These are phyloP conservation scores for Siderastrea siderea DNA, from an alignment of 92 coral and sea anemone genomes.

Conservation along the genomic window DNA sequence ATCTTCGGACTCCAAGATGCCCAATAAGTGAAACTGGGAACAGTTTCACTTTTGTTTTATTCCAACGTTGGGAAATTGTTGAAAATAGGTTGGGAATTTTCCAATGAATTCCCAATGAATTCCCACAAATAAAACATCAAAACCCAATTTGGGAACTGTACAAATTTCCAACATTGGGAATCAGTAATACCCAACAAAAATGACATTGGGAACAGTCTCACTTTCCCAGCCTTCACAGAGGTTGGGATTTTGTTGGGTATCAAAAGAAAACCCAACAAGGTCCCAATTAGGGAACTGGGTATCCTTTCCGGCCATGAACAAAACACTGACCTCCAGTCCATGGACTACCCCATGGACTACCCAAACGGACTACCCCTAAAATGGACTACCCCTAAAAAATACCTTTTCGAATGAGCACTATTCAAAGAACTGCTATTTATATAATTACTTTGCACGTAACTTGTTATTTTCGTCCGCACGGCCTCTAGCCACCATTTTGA, in stretches of 20 bases:
- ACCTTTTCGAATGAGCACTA: no score
- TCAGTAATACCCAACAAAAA: constrained; percentile 19
- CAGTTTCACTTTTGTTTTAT: not conserved
- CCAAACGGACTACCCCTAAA: no score
- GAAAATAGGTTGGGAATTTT: not conserved
- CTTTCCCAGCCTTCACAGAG: constrained; percentile 21
- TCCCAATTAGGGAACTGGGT: constrained; percentile 28
- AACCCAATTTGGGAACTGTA: not conserved
- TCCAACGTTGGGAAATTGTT: not conserved
- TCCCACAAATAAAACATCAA: not conserved
- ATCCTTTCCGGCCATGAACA: no score
- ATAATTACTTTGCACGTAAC: no score
- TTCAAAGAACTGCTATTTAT: no score
- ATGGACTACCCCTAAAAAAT: no score
- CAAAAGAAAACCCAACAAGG: constrained; percentile 4
- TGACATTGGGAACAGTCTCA: constrained; percentile 42
- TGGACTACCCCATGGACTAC: no score
- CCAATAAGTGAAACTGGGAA: not conserved
- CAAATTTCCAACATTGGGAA: not conserved
- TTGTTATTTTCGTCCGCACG: no score
- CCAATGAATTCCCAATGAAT: not conserved
- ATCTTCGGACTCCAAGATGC: not conserved
- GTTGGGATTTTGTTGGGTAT: constrained; percentile 15
- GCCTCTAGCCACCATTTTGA: no score
- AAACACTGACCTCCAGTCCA: no score